Evolutionary conservation across 2,797 vertebrate genomes (phyloP), one percentile per base, ranked within the genome.

Genomic region (Gymnodraco acuticeps): DNA sequence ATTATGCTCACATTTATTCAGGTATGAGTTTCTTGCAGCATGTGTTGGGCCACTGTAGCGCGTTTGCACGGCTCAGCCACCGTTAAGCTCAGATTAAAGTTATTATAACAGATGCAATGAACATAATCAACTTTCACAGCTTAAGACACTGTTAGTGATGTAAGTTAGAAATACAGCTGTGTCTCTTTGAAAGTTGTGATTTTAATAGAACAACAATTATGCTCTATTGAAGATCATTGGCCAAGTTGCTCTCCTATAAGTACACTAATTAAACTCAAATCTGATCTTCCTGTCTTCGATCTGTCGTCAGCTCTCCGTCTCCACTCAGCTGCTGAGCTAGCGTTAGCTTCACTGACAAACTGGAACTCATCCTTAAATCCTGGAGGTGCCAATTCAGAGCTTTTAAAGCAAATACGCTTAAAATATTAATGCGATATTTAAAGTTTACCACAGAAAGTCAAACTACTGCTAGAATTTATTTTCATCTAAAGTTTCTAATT

Each of bases 371-470:
- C 75, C 54, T 47, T 27, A 45, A 70, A 68, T 77, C 66, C 67
- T 64, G 45, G 8, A 71, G 67, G 46, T 65, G 67, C 64, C 3
- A 45, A 61, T 65, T 75, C 3, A 20, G 38, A 11, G 3, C 47
- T 47, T 75, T 71, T 65, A 61, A 65, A 41, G 67, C 71, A 56
- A 9, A 78, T 65, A 54, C 33, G 50, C 70, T 64, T 70, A 55
- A 70, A 77, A 66, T 77, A 73, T 73, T 67, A 73, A 70, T 59
- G 47, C 6, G 14, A 68, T 46, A 51, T 67, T 66, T 64, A 80
- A 70, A 33, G 50, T 47, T 12, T 1, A 0, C 50, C 17, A 27
- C 52, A 15, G 15, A 54, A 20, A 71, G 45, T 63, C 23, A 0
- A 13, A 45, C 42, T 56, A 3, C 33, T 64, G 5, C 46, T 12